Percentiles rank a stretch among this genome's conserved stretches.
phyloP scores from a whole-genome alignment of 2,113 vertebrate species.

The Pseudopipra pipra region DNA sequence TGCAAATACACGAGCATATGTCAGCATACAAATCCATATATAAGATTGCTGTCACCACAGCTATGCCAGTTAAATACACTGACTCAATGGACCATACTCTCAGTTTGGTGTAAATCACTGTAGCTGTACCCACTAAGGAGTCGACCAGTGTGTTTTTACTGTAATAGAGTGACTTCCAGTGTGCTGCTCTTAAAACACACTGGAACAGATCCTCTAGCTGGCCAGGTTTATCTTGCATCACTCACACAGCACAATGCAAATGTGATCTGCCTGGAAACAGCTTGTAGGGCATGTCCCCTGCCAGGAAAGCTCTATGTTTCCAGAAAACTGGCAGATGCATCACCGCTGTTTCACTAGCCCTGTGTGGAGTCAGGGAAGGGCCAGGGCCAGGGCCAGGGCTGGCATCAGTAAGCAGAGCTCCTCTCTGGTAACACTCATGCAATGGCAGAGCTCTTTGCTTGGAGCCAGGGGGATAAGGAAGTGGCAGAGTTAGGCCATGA shows the following conservation, averaged over 20 bases:
- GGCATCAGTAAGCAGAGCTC: not conserved
- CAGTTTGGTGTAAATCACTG: not conserved
- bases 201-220: not conserved
- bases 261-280: rapidly evolving
- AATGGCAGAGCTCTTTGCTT: not conserved
- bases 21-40: not conserved
- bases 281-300: not conserved
- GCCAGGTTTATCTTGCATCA: not conserved
- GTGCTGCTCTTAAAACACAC: not conserved
- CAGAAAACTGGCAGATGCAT: not conserved
- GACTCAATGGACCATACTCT: not conserved
- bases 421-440: not conserved
- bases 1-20: not conserved
- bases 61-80: not conserved
- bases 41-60: not conserved
- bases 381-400: not conserved
- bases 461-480: not conserved
- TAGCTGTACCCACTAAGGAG: not conserved
- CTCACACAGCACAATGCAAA: rapidly evolving
- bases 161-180: not conserved
- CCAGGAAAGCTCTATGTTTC: not conserved
- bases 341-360: not conserved
- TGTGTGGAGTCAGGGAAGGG: not conserved
- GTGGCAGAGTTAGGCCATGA: not conserved
- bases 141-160: not conserved